A percentile compares a stretch with the other conserved stretches of the same genome.
Conservation (phyloP, 2,888 invertebrate species). For the Aquatica leii region DNA sequence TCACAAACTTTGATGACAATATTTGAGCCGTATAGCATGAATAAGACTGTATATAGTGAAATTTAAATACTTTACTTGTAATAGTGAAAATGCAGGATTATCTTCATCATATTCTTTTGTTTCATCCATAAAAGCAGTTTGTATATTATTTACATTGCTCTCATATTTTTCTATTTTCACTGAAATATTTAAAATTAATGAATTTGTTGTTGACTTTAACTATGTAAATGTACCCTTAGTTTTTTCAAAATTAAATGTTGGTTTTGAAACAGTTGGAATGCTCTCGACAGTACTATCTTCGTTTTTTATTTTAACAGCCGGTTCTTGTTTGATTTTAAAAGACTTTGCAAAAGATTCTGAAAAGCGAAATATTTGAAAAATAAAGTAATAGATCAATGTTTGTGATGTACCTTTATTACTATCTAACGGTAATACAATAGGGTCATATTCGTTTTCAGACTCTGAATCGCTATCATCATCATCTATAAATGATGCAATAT, state of each 20-base stretch:
- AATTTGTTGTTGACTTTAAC: neutral
- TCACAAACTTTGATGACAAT: too few relatives aligned
- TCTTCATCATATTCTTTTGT: slow-evolving; percentile 49
- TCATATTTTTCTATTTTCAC: slow-evolving; percentile 13
- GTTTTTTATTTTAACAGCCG: slow-evolving; percentile 1
- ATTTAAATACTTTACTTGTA: slow-evolving; percentile 45
- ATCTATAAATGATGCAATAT: slow-evolving; percentile 46
- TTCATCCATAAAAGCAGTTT: slow-evolving; percentile 33
- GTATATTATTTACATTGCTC: neutral
- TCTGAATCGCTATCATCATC: slow-evolving; percentile 48
- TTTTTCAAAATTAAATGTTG: neutral
- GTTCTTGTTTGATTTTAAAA: slow-evolving; percentile 7
- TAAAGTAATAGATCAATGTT: neutral
- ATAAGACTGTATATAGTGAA: too few relatives aligned
- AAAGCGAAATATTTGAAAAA: slow-evolving; percentile 6
- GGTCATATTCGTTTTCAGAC: slow-evolving; percentile 46
- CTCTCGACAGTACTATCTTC: neutral
- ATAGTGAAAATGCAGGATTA: slow-evolving; percentile 50
- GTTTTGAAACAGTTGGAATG: neutral
- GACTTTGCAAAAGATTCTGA: neutral
- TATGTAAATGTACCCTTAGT: neutral
- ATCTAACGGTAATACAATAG: slow-evolving; percentile 43
- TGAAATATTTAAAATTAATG: slow-evolving; percentile 8
- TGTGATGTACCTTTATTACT: slow-evolving; percentile 42
- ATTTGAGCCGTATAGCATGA: too few relatives aligned